These are phyloP conservation scores for Muscina levida DNA, from an alignment of 2,888 invertebrate species.

Conservation along the genomic window DNA sequence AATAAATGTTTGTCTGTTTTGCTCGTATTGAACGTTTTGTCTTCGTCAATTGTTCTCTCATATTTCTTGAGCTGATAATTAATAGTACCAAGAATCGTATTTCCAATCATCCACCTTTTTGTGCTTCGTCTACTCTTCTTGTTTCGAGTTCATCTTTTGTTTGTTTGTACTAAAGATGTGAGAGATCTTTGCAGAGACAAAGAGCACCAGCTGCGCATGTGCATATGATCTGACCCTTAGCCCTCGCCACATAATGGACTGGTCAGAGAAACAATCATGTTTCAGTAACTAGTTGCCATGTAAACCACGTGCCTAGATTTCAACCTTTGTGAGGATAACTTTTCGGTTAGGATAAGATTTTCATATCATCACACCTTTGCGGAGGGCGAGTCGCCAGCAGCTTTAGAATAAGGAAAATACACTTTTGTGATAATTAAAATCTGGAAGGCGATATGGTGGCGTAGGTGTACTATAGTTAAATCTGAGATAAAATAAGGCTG, in stretches of 20 bases:
- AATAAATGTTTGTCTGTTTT: slow-evolving; percentile 40
- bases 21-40: neutral
- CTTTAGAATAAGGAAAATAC: no score
- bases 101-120: neutral
- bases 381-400: no score
- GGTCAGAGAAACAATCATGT: neutral
- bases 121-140: neutral
- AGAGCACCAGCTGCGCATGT: slow-evolving; percentile 37
- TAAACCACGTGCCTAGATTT: slow-evolving; percentile 43
- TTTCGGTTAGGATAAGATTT: no score
- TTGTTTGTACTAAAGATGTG: neutral
- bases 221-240: slow-evolving; percentile 15
- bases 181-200: neutral
- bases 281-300: slow-evolving; percentile 29
- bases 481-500: no score
- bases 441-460: no score
- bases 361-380: neutral
- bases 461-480: no score
- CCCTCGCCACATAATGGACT: slow-evolving; percentile 2
- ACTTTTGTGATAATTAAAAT: no score
- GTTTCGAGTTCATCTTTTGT: neutral
- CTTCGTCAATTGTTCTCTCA: neutral
- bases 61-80: slow-evolving; percentile 10
- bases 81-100: slow-evolving; percentile 22
- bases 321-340: slow-evolving; percentile 17